A percentile compares a stretch with the other conserved stretches of the same genome.
phyloP scores from a whole-genome alignment of 2,888 invertebrate species.

The Biston stratarius region DNA sequence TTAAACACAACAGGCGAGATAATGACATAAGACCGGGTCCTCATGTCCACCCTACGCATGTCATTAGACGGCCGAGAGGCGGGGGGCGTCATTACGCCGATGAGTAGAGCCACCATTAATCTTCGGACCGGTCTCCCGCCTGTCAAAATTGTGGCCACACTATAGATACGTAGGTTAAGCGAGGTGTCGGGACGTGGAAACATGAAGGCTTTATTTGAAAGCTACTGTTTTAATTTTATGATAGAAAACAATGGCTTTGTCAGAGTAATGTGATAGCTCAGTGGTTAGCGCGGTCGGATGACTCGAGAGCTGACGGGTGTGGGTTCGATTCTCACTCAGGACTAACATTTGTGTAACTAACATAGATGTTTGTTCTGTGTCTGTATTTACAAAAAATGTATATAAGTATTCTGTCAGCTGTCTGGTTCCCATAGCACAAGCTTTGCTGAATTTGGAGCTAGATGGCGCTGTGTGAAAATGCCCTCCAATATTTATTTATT shows the following conservation, averaged over 20 bases:
- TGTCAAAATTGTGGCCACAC: constrained; percentile 85
- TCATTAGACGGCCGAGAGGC: constrained; percentile 78
- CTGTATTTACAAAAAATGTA: too few relatives aligned
- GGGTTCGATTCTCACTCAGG: too few relatives aligned
- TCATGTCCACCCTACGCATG: constrained; percentile 70
- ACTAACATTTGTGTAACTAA: too few relatives aligned
- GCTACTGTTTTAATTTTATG: constrained; percentile 21
- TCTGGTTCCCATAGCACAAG: too few relatives aligned
- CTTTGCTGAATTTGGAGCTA: too few relatives aligned
- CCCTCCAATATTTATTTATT: too few relatives aligned
- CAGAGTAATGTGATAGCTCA: too few relatives aligned
- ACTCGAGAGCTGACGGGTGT: too few relatives aligned
- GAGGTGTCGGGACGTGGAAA: constrained; percentile 26
- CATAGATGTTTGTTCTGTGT: too few relatives aligned
- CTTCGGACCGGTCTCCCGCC: constrained; percentile 80
- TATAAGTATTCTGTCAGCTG: too few relatives aligned
- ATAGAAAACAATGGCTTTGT: not conserved
- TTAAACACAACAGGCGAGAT: constrained; percentile 10
- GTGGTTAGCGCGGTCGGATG: too few relatives aligned
- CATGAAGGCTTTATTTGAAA: constrained; percentile 29
- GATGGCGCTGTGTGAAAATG: too few relatives aligned
- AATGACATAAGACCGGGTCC: constrained; percentile 1
- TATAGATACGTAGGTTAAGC: constrained; percentile 42
- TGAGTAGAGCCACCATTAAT: constrained; percentile 84
- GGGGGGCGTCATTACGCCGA: constrained; percentile 85